These are phyloP conservation scores for Datnioides undecimradiatus DNA, from an alignment of 2,113 vertebrate species.

Conservation along the genomic window DNA sequence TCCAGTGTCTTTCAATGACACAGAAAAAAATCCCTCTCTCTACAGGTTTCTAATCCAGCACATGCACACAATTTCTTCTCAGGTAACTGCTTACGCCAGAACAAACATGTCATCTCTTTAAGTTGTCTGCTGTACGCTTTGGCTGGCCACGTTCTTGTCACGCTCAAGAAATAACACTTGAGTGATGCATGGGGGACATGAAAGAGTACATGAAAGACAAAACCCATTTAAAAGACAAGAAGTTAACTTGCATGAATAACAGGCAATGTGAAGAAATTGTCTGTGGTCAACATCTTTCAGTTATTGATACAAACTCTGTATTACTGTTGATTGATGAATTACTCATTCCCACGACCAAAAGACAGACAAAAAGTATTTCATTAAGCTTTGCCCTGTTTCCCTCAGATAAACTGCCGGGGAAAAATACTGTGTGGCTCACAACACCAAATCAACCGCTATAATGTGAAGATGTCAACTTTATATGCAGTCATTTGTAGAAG, in stretches of 20 bases:
- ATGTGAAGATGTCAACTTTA: slow-evolving; percentile 84
- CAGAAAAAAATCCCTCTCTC: slow-evolving; percentile 5
- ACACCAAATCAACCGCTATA: slow-evolving; percentile 84
- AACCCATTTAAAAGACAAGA: slow-evolving; percentile 33
- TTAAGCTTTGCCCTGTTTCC: slow-evolving; percentile 76
- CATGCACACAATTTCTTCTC: neutral
- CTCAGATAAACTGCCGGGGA: slow-evolving; percentile 58
- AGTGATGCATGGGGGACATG: slow-evolving; percentile 9
- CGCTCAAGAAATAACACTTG: slow-evolving; percentile 18
- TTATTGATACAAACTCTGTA: slow-evolving; percentile 51
- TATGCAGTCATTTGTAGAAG: slow-evolving; percentile 82
- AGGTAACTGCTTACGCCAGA: slow-evolving; percentile 1
- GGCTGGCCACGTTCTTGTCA: neutral
- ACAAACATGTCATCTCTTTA: slow-evolving; percentile 6
- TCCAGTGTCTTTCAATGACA: slow-evolving; percentile 36
- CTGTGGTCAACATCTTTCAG: slow-evolving; percentile 41
- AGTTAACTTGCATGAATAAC: slow-evolving; percentile 37
- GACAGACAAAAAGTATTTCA: slow-evolving; percentile 73
- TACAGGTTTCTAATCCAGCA: slow-evolving; percentile 17
- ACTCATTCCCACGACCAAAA: slow-evolving; percentile 59
- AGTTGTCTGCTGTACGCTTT: slow-evolving; percentile 8
- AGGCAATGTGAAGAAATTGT: slow-evolving; percentile 20
- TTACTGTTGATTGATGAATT: slow-evolving; percentile 39
- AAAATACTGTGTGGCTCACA: slow-evolving; percentile 79
- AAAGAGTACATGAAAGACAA: slow-evolving; percentile 20